Base-by-base conservation (phyloP, 2,888 invertebrate genomes). In the Loripinus fragilis region DNA sequence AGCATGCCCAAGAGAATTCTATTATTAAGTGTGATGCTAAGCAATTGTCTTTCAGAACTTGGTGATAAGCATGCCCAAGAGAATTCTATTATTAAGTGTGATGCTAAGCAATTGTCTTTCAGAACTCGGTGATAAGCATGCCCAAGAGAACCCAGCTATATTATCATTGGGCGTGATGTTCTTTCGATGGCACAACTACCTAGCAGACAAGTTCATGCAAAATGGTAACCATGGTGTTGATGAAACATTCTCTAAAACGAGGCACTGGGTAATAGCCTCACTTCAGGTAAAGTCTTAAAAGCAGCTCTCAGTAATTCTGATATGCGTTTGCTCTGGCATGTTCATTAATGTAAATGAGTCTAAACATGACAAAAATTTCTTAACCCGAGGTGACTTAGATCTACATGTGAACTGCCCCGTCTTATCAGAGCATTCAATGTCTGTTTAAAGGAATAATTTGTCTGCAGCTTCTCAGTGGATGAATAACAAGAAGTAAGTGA, bases 21-120 rank as follows among this genome's bases (percentile, higher is more conserved):
- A n/a, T n/a, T n/a, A n/a, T n/a, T 15, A 41, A 10, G 41, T 41
- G 8, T 41, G 7, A 41, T 15, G 8, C 15, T 41, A 41, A 15
- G 41, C 15, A 10, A 41, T 41, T 41, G 7, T 41, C 5, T 76
- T 79, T 42, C 92, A 99, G 99, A 98, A 88, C 94, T 99, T 74
- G 99, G 99, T 23, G 99, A 99, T 94, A 97, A 98, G 0, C 95
- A 99, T 82, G 97, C 97, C 2, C 99, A 99, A 94, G 99, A 99
- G 94, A 99, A 99, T 93, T 99, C 99, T n/a, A n/a, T n/a, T n/a
- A n/a, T n/a, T 15, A 41, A 10, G 41, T 41, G 8, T 41, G 7
- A 41, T 15, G 8, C 15, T 41, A 41, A 15, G 41, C 15, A 10
- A 41, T 41, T 41, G 7, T 41, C 1, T 76, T 80, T 42, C 92